Base-by-base conservation (phyloP, 2,113 vertebrate species). In the Eurypyga helias region DNA sequence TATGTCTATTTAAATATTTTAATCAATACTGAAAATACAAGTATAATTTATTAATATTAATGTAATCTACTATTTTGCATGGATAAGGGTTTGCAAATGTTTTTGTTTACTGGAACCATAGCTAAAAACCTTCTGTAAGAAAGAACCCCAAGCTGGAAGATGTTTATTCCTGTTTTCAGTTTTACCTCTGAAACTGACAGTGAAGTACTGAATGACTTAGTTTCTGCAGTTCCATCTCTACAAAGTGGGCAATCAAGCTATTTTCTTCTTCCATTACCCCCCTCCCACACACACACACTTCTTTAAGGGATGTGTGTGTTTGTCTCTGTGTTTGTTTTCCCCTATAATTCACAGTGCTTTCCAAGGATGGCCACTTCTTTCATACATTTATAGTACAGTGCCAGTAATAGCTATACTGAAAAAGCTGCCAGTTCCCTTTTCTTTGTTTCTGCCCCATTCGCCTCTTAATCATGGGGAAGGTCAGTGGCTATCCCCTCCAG, bases 291-390 rank as follows among this genome's bases (percentile, higher is more conserved):
- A n/a, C n/a, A n/a, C n/a, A n/a, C n/a, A 34, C 11, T 28, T 36
- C 34, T 23, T 67, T 43, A 25, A 62, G 6, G 5, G 2, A 9
- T 2, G 3, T 7, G 4, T 11, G 17, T 17, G 1, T 83, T 6
- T 71, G 14, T 64, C 12, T 38, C 11, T 52, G 8, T 81, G 10
- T 54, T 52, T 88, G 4, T 25, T 91, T 70, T 34, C 15, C 25
- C 19, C 16, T 52, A 23, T 43, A 76, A 71, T 84, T 94, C 34
- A 52, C n/a, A 13, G 11, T 20, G 20, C 3, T 94, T 76, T 85
- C 72, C 49, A 69, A 61, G 45, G 16, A 41, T 57, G 31, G 5
- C 3, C 17, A 29, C 24, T 86, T 34, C 46, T 79, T 86, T 73
- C 49, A 20, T 4, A n/a, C 15, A 13, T 60, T 92, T 7, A 2